These are phyloP conservation scores for Carduelis carduelis DNA, from an alignment of 2,797 vertebrate species.

Conservation along the genomic window DNA sequence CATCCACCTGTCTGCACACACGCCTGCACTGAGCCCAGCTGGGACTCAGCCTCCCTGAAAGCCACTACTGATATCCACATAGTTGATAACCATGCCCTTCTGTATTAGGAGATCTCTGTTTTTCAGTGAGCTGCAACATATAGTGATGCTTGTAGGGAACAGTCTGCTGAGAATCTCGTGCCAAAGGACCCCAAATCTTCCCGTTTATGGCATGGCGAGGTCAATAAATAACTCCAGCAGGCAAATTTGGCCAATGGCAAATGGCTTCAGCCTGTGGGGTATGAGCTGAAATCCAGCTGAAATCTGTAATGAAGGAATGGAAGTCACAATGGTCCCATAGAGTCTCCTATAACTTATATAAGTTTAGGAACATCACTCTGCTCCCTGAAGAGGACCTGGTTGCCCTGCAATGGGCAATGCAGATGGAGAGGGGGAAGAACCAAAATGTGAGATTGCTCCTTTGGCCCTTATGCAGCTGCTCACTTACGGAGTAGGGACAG, in stretches of 20 bases:
- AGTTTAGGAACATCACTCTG: neutral
- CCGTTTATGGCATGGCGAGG: neutral
- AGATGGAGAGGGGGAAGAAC: neutral
- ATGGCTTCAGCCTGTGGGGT: neutral
- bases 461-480: neutral
- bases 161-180: neutral
- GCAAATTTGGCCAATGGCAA: neutral
- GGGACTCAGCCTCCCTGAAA: neutral
- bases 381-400: neutral
- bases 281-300: neutral
- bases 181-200: neutral
- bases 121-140: neutral
- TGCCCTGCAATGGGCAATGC: neutral
- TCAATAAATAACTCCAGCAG: neutral
- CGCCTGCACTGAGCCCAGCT: fast-evolving
- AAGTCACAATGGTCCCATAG: neutral
- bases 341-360: neutral
- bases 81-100: neutral
- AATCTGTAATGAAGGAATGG: neutral
- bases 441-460: fast-evolving
- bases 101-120: neutral
- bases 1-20: neutral
- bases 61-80: neutral
- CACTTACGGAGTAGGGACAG: fast-evolving
- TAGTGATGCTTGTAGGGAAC: neutral